phyloP scores from a whole-genome alignment of 2,888 invertebrate species.

The Drosophila kanekoi region DNA sequence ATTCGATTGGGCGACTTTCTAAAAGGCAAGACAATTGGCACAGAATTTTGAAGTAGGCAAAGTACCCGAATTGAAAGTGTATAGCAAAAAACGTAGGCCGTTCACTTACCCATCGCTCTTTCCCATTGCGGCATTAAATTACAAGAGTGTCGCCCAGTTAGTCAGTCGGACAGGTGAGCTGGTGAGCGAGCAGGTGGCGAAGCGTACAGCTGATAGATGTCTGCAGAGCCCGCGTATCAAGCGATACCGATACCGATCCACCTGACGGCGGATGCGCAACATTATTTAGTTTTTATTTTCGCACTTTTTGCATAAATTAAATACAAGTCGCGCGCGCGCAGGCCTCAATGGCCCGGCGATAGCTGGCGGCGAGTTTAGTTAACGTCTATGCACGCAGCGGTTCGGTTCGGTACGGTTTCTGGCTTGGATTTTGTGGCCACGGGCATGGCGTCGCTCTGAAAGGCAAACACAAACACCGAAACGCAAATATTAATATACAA shows the following conservation, averaged over 20 bases:
- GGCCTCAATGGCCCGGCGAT: constrained; percentile 27
- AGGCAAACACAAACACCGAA: constrained; percentile 28
- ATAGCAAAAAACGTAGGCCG: constrained; percentile 27
- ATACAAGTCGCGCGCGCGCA: constrained; percentile 31
- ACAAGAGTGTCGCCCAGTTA: constrained; percentile 51
- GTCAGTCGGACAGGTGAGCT: constrained; percentile 33
- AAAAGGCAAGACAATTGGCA: too few relatives aligned
- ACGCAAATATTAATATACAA: constrained; percentile 42
- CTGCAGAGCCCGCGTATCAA: constrained; percentile 1
- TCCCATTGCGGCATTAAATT: constrained; percentile 65
- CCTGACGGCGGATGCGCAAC: constrained; percentile 50
- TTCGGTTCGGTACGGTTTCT: constrained; percentile 45
- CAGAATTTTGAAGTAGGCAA: too few relatives aligned
- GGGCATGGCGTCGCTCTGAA: constrained; percentile 55
- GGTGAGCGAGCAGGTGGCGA: not conserved
- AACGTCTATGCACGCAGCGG: constrained; percentile 58
- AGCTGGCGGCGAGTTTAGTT: constrained; percentile 57
- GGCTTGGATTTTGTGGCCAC: constrained; percentile 37
- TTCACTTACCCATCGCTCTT: constrained; percentile 50
- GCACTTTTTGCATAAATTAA: constrained; percentile 78
- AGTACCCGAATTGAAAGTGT: constrained; percentile 8
- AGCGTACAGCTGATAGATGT: constrained; percentile 51
- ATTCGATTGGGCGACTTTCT: too few relatives aligned
- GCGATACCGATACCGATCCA: constrained; percentile 23
- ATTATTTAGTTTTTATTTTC: constrained; percentile 76